These are phyloP conservation scores for Pediacus dermestoides DNA, from an alignment of 2,888 invertebrate species.

Conservation along the genomic window DNA sequence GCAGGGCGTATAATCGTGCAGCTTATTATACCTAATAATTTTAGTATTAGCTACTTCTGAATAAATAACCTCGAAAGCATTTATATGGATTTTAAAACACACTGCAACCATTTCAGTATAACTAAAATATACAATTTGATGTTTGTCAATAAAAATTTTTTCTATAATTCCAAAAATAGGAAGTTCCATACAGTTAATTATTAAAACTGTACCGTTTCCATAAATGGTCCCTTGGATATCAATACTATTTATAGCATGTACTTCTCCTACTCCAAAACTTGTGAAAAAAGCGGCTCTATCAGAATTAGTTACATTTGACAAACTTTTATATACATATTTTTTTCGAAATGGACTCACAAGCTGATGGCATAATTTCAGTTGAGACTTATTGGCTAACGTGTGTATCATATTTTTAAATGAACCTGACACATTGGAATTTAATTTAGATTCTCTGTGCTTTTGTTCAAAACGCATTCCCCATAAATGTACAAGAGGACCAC, in stretches of 20 bases:
- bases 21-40: too few relatives aligned
- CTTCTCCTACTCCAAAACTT: neutral
- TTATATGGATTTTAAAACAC: too few relatives aligned
- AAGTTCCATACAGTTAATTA: neutral
- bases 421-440: conserved; percentile 12
- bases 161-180: too few relatives aligned
- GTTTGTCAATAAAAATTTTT: too few relatives aligned
- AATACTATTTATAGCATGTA: neutral
- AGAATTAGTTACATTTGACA: neutral
- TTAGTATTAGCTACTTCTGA: too few relatives aligned
- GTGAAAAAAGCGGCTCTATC: neutral
- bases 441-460: conserved; percentile 14
- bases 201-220: neutral
- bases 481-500: conserved; percentile 11
- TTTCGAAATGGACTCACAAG: neutral
- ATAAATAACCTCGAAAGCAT: too few relatives aligned
- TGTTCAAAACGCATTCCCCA: conserved; percentile 14
- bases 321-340: conserved; percentile 10
- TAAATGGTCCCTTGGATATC: neutral
- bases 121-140: too few relatives aligned
- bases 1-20: too few relatives aligned
- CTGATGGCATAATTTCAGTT: conserved; percentile 1
- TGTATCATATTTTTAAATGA: conserved; percentile 4
- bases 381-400: conserved; percentile 1
- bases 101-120: too few relatives aligned